Base-by-base conservation (phyloP, 2,113 vertebrate genomes). In the Strix uralensis region DNA sequence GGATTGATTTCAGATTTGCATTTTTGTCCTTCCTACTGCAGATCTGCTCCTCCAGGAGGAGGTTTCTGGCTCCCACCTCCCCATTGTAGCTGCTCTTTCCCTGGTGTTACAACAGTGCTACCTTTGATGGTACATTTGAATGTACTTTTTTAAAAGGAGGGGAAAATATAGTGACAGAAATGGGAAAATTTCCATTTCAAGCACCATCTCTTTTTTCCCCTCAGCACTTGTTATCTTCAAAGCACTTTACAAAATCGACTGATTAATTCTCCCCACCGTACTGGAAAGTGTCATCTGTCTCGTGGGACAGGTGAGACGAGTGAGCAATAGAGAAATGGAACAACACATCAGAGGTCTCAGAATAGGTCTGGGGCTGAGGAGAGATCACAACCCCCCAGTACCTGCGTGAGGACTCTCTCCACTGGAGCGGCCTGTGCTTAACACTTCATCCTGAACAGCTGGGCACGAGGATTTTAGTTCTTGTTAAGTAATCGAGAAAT, bases 141-240 rank as follows among this genome's bases (percentile, higher is more conserved):
- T 54, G 81, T 73, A 3, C 86, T 51, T 69, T 69, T 79, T 40
- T 58, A 67, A 92, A 82, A 63, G 44, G 27, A 62, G 52, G 38
- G 20, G 44, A 59, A 86, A 80, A 81, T 59, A 65, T 1, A 94
- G 58, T 4, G 19, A 30, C n/a, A 9, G 75, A 55, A 83, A 77
- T 1, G 47, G 88, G 21, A 38, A 59, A 27, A 90, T 90, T 96
- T 91, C 90, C 94, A 96, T 96, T 96, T 93, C 95, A 95, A 95
- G 82, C 72, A 69, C 59, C 19, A 4, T 54, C 67, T 49, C 85
- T 51, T 81, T 46, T 79, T 70, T 23, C 55, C 75, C 44, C 34
- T 82, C 82, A 77, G 85, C 85, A 8, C 75, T 89, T 55, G 51
- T 77, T 86, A 83, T 40, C 90, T 93, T 96, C 94, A 96, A 96